Evolutionary conservation across 2,888 invertebrate species (phyloP).

Genomic region (Drosophila nigricruria): DNA sequence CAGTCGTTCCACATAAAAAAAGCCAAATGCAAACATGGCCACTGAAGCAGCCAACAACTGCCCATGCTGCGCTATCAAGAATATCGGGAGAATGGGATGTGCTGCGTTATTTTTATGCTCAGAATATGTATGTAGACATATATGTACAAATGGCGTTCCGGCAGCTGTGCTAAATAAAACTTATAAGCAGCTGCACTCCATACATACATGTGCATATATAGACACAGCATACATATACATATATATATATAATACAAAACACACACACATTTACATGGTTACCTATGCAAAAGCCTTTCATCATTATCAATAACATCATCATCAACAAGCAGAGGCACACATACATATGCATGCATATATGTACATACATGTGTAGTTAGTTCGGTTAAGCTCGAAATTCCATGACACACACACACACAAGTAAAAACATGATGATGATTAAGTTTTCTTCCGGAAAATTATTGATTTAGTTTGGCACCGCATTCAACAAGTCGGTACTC

Average conservation of each 20-base stretch:
- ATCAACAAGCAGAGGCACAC: slow-evolving; percentile 28
- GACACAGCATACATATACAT: background rate
- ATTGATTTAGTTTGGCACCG: slow-evolving; percentile 47
- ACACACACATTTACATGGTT: slow-evolving; percentile 20
- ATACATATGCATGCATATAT: background rate
- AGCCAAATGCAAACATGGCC: slow-evolving; percentile 53
- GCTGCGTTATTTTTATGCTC: slow-evolving; percentile 68
- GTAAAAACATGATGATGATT: slow-evolving; percentile 27
- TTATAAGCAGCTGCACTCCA: slow-evolving; percentile 65
- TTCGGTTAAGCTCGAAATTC: slow-evolving; percentile 54
- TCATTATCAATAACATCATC: slow-evolving; percentile 28
- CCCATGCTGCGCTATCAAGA: slow-evolving; percentile 11
- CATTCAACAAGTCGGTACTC: slow-evolving; percentile 38
- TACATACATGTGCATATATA: slow-evolving; percentile 8
- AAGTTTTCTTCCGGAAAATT: slow-evolving; percentile 26
- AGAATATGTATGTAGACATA: slow-evolving; percentile 11
- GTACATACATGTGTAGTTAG: background rate
- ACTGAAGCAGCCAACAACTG: slow-evolving; percentile 32
- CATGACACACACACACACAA: slow-evolving; percentile 64
- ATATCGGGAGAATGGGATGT: slow-evolving; percentile 27
- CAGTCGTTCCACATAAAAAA: slow-evolving; percentile 35
- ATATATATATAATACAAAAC: background rate
- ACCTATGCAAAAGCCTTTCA: slow-evolving; percentile 31
- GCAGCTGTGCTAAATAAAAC: slow-evolving; percentile 67
- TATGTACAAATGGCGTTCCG: slow-evolving; percentile 22